Evolutionary conservation across 2,797 vertebrate species (phyloP), one percentile per base, ranked within the genome.

Genomic region (Gymnothorax javanicus): DNA sequence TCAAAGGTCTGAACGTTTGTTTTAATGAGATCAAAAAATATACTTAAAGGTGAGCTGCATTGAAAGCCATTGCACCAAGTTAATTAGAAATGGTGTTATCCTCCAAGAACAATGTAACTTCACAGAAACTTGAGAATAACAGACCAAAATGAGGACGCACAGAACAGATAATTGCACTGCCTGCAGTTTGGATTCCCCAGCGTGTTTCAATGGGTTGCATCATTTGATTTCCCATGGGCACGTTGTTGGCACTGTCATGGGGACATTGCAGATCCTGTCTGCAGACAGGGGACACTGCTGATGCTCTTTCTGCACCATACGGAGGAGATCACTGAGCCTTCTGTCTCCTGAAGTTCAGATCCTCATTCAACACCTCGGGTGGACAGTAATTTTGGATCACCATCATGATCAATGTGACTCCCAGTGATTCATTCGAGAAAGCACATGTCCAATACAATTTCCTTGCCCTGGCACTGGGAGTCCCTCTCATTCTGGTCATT

Each of bases 401-500:
- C 88, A 91, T 90, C 87, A 94, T 95, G 95, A 92, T 93, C 88
- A 92, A 92, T 89, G 89, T 94, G 93, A 95, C 93, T n/a, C 85
- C 91, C 50, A 91, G 79, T 82, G 83, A 81, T 85, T 73, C 85
- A 60, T 87, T 91, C 86, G 87, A 85, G 54, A 13, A 23, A 33
- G 62, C 67, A 83, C 71, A 82, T 13, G 87, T 86, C 85, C 82
- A 91, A 59, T 93, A 95, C 89, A 95, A 95, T 90, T 95, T 94
- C 86, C 85, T 90, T 43, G 95, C 94, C 0, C 88, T 96, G 89
- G 54, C 56, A 25, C n/a, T 58, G 1, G 95, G 95, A 0, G 83
- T 96, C 9, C 91, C 92, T 0, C 92, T 96, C 1, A 95, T 96
- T 89, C 88, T 95, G 67, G 77, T 94, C 88, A 95, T 95, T 87